These are phyloP conservation scores for Muricea muricata DNA, from an alignment of 92 coral and sea anemone species.

Conservation along the genomic window DNA sequence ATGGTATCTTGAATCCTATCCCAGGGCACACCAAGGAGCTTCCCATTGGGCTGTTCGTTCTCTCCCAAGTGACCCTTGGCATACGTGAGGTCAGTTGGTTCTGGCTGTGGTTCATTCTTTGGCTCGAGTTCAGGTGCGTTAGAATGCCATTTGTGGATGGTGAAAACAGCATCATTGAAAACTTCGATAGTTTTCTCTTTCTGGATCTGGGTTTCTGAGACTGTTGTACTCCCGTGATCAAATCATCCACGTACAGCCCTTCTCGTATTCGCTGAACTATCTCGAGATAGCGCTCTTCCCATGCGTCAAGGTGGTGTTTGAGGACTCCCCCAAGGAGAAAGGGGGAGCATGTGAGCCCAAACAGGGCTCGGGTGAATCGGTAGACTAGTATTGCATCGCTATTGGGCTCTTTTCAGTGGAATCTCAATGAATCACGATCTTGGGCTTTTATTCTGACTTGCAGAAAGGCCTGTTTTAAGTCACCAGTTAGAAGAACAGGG, in stretches of 20 bases:
- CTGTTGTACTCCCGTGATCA: neutral
- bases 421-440: conserved; percentile 64
- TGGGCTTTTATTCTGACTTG: conserved; percentile 49
- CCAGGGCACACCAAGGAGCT: conserved; percentile 67
- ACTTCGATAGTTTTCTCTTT: conserved; percentile 49
- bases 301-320: no score
- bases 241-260: neutral
- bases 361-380: neutral
- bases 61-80: conserved; percentile 66
- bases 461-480: conserved; percentile 11
- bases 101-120: conserved; percentile 18
- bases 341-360: neutral
- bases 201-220: neutral
- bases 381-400: conserved; percentile 19
- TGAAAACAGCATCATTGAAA: conserved; percentile 54
- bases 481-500: conserved; percentile 55
- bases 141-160: conserved; percentile 56
- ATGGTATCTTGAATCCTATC: conserved; percentile 53
- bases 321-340: neutral
- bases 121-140: conserved; percentile 55
- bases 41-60: conserved; percentile 35
- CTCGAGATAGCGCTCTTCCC: neutral
- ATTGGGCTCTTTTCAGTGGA: conserved; percentile 74
- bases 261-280: neutral
- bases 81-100: conserved; percentile 47